Evolutionary conservation across 2,113 vertebrate species (phyloP).

Genomic region (Propithecus coquereli): DNA sequence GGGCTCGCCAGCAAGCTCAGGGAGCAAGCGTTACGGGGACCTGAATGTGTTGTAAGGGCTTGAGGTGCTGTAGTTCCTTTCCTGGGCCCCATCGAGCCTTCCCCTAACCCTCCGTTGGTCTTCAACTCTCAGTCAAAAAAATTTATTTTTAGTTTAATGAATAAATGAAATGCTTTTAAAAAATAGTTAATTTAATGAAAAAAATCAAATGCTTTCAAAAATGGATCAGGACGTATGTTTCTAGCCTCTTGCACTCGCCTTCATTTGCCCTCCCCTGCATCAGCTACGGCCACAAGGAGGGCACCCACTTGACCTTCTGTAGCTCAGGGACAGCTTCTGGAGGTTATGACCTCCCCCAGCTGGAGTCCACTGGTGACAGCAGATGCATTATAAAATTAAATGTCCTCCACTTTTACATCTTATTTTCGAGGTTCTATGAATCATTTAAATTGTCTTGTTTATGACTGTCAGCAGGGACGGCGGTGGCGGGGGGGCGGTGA

Average conservation of each 20-base stretch:
- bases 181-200: not conserved
- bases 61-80: accelerated
- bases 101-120: not conserved
- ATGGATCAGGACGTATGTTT: not conserved
- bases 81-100: not conserved
- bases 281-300: not conserved
- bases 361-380: slow-evolving; percentile 69
- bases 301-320: not conserved
- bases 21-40: no score
- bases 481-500: no score
- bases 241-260: not conserved
- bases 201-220: not conserved
- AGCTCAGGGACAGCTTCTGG: not conserved
- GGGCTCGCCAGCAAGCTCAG: not conserved
- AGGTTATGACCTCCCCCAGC: slow-evolving; percentile 42
- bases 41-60: not conserved
- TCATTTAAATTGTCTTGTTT: not conserved
- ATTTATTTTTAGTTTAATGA: not conserved
- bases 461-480: not conserved
- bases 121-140: slow-evolving; percentile 6
- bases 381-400: slow-evolving; percentile 69
- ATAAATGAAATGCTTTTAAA: slow-evolving; percentile 28
- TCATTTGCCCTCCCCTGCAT: not conserved
- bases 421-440: slow-evolving; percentile 30
- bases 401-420: not conserved